These are phyloP conservation scores for Pangasius mekongensis DNA, from an alignment of 2,797 vertebrate genomes.

Conservation along the genomic window DNA sequence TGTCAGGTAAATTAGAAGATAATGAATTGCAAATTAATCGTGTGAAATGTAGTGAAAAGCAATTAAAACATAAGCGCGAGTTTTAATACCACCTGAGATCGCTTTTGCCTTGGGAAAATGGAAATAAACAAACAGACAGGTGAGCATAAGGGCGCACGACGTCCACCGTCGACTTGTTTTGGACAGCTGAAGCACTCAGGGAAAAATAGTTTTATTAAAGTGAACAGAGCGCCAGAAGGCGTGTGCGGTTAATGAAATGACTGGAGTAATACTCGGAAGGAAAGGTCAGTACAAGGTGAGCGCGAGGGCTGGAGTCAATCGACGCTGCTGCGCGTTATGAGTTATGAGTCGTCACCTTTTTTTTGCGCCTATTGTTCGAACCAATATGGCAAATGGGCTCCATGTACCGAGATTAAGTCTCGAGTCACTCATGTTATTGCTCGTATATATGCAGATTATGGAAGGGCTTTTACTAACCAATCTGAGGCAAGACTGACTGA, in stretches of 20 bases:
- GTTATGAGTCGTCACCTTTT: slow-evolving; percentile 20
- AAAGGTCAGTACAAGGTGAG: slow-evolving; percentile 42
- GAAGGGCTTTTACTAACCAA: background rate
- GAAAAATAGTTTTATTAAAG: slow-evolving; percentile 52
- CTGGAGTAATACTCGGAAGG: slow-evolving; percentile 36
- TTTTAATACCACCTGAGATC: slow-evolving; percentile 55
- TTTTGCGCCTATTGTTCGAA: background rate
- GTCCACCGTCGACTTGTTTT: slow-evolving; percentile 21
- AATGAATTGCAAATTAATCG: slow-evolving; percentile 65
- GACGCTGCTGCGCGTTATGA: slow-evolving; percentile 6
- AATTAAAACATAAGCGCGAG: slow-evolving; percentile 60
- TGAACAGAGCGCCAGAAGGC: slow-evolving; percentile 45
- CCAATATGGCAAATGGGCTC: background rate
- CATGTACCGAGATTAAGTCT: background rate
- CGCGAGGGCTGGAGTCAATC: slow-evolving; percentile 30
- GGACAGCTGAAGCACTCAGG: slow-evolving; percentile 24
- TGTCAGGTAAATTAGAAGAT: slow-evolving; percentile 63
- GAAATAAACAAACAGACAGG: slow-evolving; percentile 52
- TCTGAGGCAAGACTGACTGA: background rate
- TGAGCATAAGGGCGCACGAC: slow-evolving; percentile 5
- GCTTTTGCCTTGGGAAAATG: slow-evolving; percentile 41
- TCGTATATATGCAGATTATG: background rate
- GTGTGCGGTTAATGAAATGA: slow-evolving; percentile 52
- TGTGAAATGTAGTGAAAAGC: slow-evolving; percentile 64
- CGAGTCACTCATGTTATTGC: slow-evolving; percentile 11